Percentiles rank a stretch among this genome's conserved stretches.
These are phyloP conservation scores for Ailurus styani DNA, from an alignment of 2,113 vertebrate genomes.

Conservation along the genomic window DNA sequence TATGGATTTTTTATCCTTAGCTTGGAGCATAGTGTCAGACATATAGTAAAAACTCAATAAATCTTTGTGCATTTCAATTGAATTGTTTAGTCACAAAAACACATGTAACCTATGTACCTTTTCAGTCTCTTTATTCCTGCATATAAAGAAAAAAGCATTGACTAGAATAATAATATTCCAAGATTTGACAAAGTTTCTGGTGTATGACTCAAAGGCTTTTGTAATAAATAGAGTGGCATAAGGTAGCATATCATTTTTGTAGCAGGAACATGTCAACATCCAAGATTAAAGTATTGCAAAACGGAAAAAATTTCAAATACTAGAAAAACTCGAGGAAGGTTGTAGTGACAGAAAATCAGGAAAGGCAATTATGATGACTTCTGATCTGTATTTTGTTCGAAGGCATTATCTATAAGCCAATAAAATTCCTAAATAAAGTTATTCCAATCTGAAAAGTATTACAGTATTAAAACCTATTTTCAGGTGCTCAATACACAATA, in stretches of 20 bases:
- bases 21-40: neutral
- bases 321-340: neutral
- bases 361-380: neutral
- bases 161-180: neutral
- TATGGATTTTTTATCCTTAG: neutral
- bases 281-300: neutral
- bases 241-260: neutral
- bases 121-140: neutral
- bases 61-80: neutral
- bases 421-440: neutral
- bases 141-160: neutral
- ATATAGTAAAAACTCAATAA: neutral
- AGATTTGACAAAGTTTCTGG: neutral
- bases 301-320: neutral
- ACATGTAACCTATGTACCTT: neutral
- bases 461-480: neutral
- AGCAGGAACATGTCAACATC: neutral
- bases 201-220: neutral
- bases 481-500: neutral
- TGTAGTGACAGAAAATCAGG: neutral
- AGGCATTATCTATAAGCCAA: neutral
- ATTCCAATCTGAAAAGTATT: neutral
- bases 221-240: neutral
- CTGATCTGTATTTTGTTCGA: neutral
- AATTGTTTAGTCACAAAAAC: conserved; percentile 10